A percentile compares a stretch with the other conserved stretches of the same genome.
Evolutionary conservation across 2,888 invertebrate species (phyloP).

Genomic region (Palloptera scutellata): DNA sequence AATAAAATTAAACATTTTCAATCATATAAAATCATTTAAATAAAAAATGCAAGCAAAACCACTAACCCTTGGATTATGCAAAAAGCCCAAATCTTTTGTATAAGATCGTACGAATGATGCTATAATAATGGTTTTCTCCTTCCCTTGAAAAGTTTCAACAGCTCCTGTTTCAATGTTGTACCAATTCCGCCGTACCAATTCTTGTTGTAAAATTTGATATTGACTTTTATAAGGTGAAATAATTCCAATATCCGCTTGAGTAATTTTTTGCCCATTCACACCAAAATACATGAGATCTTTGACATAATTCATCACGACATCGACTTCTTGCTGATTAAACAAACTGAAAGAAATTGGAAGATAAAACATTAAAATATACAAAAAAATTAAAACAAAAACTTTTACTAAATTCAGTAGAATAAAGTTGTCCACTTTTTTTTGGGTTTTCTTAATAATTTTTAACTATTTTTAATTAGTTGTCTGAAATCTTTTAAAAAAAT

Average conservation of each 20-base stretch:
- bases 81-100: constrained; percentile 48
- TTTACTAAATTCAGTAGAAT: too few species aligned
- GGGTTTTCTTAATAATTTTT: background rate
- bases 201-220: constrained; percentile 51
- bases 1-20: background rate
- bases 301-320: constrained; percentile 68
- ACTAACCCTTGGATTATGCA: constrained; percentile 50
- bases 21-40: background rate
- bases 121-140: constrained; percentile 81
- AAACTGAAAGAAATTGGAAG: constrained; percentile 59
- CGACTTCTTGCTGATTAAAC: constrained; percentile 69
- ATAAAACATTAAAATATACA: background rate
- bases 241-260: constrained; percentile 67
- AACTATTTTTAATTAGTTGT: too few species aligned
- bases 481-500: too few species aligned
- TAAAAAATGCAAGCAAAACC: background rate
- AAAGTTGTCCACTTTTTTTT: background rate
- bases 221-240: constrained; percentile 68
- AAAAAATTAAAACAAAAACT: too few species aligned
- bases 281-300: constrained; percentile 62
- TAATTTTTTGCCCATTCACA: constrained; percentile 61
- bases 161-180: constrained; percentile 75
- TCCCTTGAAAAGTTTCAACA: constrained; percentile 87
- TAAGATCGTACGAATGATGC: constrained; percentile 76
- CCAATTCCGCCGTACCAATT: constrained; percentile 39